Conservation (phyloP, 2,113 vertebrate genomes). For the Perognathus longimembris region DNA sequence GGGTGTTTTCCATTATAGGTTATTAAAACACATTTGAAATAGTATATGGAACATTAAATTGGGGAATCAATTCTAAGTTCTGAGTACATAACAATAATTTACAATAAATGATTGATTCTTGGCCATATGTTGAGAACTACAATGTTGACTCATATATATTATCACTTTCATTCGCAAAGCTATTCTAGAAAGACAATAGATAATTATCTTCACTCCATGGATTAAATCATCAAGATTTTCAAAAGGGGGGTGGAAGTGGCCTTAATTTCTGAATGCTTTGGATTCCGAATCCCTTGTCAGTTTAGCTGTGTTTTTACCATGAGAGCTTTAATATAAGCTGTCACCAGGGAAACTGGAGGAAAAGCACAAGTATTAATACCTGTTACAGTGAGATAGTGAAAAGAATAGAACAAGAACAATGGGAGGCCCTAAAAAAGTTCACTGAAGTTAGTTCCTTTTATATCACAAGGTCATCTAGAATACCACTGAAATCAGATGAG, state of each 20-base stretch:
- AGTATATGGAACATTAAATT: background rate
- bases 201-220: background rate
- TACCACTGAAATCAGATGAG: background rate
- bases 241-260: background rate
- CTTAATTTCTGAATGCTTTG: background rate
- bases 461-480: background rate
- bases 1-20: conserved; percentile 2
- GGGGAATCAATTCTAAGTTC: conserved; percentile 7
- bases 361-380: too few species aligned
- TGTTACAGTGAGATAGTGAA: background rate
- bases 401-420: background rate
- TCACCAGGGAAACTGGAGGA: background rate
- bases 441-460: background rate
- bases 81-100: background rate
- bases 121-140: background rate
- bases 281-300: background rate
- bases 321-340: background rate
- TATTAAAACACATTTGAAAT: conserved; percentile 14
- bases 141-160: background rate
- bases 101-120: background rate
- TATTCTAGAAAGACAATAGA: background rate
- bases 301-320: background rate
- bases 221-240: background rate
- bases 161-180: background rate
- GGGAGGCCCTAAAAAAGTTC: background rate